Evolutionary conservation across 1,140 invertebrate genomes (phyloP).

Genomic region (Drosophila sp.): DNA sequence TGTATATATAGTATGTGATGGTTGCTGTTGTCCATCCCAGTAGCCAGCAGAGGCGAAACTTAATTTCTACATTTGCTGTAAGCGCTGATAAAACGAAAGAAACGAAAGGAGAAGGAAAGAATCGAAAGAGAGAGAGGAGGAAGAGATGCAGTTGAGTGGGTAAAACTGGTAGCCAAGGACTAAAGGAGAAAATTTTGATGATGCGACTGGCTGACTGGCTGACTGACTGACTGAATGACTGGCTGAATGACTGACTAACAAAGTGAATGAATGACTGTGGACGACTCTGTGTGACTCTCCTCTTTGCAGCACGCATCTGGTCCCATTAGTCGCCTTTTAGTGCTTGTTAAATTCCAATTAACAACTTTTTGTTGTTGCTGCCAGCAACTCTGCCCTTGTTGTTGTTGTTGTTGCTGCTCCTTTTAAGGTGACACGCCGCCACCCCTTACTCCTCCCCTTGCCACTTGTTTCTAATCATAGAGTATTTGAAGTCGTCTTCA

Average conservation of each 20-base stretch:
- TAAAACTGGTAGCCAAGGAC: conserved; percentile 60
- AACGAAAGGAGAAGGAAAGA: not conserved
- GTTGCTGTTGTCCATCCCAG: conserved; percentile 7
- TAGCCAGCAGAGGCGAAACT: conserved; percentile 56
- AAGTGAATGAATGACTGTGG: not conserved
- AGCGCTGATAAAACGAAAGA: conserved; percentile 45
- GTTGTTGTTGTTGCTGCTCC: conserved; percentile 45
- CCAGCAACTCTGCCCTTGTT: conserved; percentile 45
- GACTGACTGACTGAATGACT: not conserved
- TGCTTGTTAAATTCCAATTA: conserved; percentile 82
- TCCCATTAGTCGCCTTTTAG: conserved; percentile 78
- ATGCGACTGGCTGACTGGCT: not conserved
- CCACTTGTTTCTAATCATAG: not conserved
- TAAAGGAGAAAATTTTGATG: not conserved
- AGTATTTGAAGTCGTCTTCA: conserved; percentile 19
- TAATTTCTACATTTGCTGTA: conserved; percentile 79
- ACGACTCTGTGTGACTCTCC: conserved; percentile 42
- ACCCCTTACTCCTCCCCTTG: no score
- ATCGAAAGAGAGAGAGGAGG: not conserved
- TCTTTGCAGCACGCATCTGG: conserved; percentile 39
- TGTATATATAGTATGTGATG: no score
- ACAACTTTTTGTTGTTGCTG: conserved; percentile 71
- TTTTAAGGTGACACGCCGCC: conserved; percentile 30
- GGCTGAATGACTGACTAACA: not conserved
- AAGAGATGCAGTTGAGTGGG: conserved; percentile 51